Conservation (phyloP, 2,888 invertebrate species). For the Brachyopa scutellaris region DNA sequence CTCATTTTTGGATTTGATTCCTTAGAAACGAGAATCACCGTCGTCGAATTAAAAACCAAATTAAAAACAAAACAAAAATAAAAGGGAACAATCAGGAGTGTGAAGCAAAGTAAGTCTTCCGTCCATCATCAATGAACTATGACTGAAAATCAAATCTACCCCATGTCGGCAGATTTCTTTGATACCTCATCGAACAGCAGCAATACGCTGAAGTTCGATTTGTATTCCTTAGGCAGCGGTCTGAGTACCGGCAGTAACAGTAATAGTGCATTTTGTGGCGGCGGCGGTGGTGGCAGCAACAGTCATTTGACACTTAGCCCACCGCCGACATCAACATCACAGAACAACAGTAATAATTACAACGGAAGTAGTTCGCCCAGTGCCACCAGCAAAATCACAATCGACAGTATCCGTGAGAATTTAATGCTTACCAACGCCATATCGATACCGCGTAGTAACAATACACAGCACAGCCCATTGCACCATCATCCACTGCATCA, state of each 20-base stretch:
- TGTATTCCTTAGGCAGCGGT: constrained; percentile 76
- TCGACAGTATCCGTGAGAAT: constrained; percentile 74
- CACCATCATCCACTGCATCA: constrained; percentile 82
- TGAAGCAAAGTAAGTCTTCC: constrained; percentile 36
- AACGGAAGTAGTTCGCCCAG: constrained; percentile 22
- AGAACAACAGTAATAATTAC: constrained; percentile 35
- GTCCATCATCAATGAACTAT: constrained; percentile 74
- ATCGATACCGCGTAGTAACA: constrained; percentile 80
- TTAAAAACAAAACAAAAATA: not conserved
- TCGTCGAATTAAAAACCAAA: not conserved
- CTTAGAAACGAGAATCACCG: not conserved
- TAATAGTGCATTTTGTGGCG: constrained; percentile 56
- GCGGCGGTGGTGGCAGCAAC: constrained; percentile 70
- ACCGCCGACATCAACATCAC: constrained; percentile 46
- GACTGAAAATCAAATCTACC: constrained; percentile 81
- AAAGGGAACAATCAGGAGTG: not conserved
- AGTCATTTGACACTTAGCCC: constrained; percentile 47
- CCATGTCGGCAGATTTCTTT: constrained; percentile 81
- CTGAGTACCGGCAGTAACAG: constrained; percentile 73
- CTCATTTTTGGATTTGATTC: constrained; percentile 2
- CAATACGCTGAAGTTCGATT: constrained; percentile 80
- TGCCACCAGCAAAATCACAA: constrained; percentile 10
- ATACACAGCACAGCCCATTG: constrained; percentile 73
- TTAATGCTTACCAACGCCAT: constrained; percentile 80
- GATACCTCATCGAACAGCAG: constrained; percentile 81